Percentiles rank a stretch among this genome's conserved stretches.
These are phyloP conservation scores for Andrena dorsata DNA, from an alignment of 2,888 invertebrate genomes.

Conservation along the genomic window DNA sequence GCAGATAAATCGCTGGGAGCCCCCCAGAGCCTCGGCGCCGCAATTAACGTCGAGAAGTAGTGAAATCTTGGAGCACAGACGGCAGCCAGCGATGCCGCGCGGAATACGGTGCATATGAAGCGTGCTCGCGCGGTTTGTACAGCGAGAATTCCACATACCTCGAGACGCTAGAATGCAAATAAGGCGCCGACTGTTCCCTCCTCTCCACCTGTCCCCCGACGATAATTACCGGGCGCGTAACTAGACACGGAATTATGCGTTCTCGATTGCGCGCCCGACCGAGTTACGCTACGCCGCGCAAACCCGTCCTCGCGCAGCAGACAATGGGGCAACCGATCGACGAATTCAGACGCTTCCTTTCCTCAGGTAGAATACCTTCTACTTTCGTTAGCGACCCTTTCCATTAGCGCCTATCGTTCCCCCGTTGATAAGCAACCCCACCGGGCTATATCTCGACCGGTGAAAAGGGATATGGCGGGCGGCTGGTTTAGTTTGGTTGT, in stretches of 20 bases:
- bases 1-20: conserved; percentile 28
- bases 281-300: not conserved
- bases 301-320: too few relatives aligned
- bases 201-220: conserved; percentile 7
- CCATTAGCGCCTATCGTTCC: conserved; percentile 21
- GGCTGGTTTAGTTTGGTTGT: conserved; percentile 19
- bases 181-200: conserved; percentile 52
- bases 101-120: conserved; percentile 24
- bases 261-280: conserved; percentile 65
- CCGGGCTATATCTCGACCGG: conserved; percentile 29
- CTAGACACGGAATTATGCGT: conserved; percentile 73
- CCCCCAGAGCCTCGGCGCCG: not conserved
- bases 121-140: conserved; percentile 35
- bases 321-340: too few relatives aligned
- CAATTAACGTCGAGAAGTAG: conserved; percentile 43
- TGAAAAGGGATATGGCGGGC: conserved; percentile 33
- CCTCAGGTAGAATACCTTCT: too few relatives aligned
- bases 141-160: conserved; percentile 50
- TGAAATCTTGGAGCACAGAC: conserved; percentile 11
- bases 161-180: conserved; percentile 72
- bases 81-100: conserved; percentile 17
- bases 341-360: too few relatives aligned
- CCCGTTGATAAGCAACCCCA: conserved; percentile 21
- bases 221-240: conserved; percentile 74
- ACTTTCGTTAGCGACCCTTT: conserved; percentile 13